Percentiles rank a stretch among this genome's conserved stretches.
Conservation (phyloP, 2,797 vertebrate genomes). For the Echeneis naucrates region DNA sequence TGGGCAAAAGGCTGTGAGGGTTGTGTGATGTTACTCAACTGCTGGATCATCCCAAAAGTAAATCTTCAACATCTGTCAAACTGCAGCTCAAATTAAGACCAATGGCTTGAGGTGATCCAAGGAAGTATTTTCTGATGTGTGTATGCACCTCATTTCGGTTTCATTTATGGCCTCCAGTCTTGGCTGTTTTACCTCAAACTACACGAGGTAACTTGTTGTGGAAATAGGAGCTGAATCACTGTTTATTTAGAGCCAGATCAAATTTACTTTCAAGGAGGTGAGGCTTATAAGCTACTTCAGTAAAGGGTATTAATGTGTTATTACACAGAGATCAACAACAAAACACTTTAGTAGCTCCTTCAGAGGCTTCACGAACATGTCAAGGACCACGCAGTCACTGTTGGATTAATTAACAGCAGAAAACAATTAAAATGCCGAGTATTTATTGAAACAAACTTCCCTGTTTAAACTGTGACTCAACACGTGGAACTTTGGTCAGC, state of each 20-base stretch:
- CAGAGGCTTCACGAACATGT: conserved; percentile 14
- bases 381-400: conserved; percentile 1
- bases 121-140: background rate
- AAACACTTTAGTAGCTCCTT: conserved; percentile 51
- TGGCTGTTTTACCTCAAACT: background rate
- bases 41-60: background rate
- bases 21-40: background rate
- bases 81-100: background rate
- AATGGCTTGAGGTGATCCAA: background rate
- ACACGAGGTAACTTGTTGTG: background rate
- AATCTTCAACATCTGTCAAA: background rate
- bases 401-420: conserved; percentile 14
- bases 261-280: conserved; percentile 62
- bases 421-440: conserved; percentile 49
- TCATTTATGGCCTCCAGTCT: background rate
- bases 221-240: conserved; percentile 18
- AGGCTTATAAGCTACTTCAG: conserved; percentile 55
- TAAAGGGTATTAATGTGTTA: conserved; percentile 71
- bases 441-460: conserved; percentile 19
- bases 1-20: conserved; percentile 34
- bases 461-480: background rate
- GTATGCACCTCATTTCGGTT: conserved; percentile 2
- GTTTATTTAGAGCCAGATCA: conserved; percentile 54
- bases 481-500: conserved; percentile 15
- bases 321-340: conserved; percentile 64